Evolutionary conservation across 2,113 vertebrate genomes (phyloP).

Genomic region (Gopherus evgoodei): DNA sequence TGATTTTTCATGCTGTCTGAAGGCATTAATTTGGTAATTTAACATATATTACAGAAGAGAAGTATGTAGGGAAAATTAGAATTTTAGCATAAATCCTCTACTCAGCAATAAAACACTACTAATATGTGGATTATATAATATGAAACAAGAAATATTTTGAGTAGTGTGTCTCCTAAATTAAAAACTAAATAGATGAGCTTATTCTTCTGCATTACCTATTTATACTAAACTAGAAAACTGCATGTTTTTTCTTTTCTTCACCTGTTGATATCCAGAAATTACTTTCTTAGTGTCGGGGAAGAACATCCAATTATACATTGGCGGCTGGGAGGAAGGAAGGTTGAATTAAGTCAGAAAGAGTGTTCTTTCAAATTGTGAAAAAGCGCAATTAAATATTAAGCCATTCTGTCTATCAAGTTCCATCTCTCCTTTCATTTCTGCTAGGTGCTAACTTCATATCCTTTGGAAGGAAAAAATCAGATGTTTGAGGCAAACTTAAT

Average conservation of each 20-base stretch:
- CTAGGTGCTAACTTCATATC: not conserved
- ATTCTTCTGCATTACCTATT: not conserved
- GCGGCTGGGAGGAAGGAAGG: not conserved
- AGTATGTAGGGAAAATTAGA: not conserved
- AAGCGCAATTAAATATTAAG: not conserved
- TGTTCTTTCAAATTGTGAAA: not conserved
- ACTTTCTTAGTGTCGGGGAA: not conserved
- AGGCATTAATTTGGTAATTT: not conserved
- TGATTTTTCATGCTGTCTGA: not conserved
- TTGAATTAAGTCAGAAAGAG: not conserved
- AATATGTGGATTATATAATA: fast-evolving
- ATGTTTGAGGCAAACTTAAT: not conserved
- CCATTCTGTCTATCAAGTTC: not conserved
- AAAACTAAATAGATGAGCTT: not conserved
- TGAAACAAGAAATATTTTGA: constrained; percentile 10
- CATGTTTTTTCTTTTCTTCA: not conserved
- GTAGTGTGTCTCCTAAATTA: not conserved
- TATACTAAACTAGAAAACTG: not conserved
- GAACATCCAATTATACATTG: not conserved
- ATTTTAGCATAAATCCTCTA: not conserved
- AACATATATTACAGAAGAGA: not conserved
- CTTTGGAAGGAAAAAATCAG: not conserved
- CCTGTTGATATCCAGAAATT: constrained; percentile 48
- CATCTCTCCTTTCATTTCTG: not conserved
- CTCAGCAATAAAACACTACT: not conserved